phyloP scores from a whole-genome alignment of 2,797 vertebrate species.

The Todus mexicanus region DNA sequence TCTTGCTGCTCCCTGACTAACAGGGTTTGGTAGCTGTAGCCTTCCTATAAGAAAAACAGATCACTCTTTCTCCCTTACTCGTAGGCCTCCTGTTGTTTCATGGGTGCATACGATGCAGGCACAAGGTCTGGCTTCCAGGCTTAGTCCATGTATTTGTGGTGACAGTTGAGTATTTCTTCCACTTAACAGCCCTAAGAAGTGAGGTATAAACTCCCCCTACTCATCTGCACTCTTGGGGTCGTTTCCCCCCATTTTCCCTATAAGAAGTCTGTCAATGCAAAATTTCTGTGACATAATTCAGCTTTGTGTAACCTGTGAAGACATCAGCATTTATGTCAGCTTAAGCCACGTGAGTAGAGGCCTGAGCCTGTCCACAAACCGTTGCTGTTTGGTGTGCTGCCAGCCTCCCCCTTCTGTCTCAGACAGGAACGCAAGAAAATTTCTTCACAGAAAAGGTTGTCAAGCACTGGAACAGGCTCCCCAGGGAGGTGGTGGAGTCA shows the following conservation, averaged over 20 bases:
- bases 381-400: not conserved
- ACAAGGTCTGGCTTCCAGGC: too few relatives aligned
- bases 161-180: not conserved
- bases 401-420: not conserved
- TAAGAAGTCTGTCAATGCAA: not conserved
- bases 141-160: not conserved
- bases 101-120: not conserved
- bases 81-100: not conserved
- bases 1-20: not conserved
- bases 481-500: not conserved
- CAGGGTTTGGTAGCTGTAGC: not conserved
- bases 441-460: not conserved
- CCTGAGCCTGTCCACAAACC: not conserved
- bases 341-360: not conserved
- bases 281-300: not conserved
- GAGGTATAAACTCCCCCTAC: not conserved
- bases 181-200: not conserved
- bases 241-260: not conserved
- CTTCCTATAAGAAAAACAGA: not conserved
- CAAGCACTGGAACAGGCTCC: not conserved
- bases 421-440: not conserved
- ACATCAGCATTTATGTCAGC: not conserved
- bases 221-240: not conserved
- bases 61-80: not conserved
- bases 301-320: not conserved